phyloP scores from a whole-genome alignment of 1,140 invertebrate species.

The Bombus consobrinus region DNA sequence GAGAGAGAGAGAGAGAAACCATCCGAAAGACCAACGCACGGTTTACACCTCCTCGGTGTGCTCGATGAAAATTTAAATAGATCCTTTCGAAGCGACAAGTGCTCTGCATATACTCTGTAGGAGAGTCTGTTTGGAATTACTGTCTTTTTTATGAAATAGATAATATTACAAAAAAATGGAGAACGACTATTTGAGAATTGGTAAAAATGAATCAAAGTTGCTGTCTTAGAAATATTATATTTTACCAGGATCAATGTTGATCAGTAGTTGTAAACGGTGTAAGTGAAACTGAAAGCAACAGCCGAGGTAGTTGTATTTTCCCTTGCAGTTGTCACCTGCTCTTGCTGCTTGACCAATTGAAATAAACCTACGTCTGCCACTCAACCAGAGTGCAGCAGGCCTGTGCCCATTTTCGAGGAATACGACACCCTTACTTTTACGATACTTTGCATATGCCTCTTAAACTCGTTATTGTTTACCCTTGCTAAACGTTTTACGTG shows the following conservation, averaged over 20 bases:
- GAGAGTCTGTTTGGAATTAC: conserved; percentile 36
- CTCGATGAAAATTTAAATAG: conserved; percentile 62
- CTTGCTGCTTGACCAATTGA: conserved; percentile 65
- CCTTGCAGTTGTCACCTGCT: conserved; percentile 66
- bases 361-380: conserved; percentile 56
- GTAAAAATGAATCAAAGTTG: neutral
- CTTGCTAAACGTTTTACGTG: neutral
- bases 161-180: neutral
- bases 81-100: conserved; percentile 39
- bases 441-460: conserved; percentile 57
- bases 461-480: conserved; percentile 30
- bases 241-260: neutral
- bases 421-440: conserved; percentile 69
- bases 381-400: conserved; percentile 48
- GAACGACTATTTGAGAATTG: neutral
- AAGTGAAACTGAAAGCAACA: conserved; percentile 39
- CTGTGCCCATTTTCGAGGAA: conserved; percentile 61
- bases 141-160: neutral
- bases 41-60: conserved; percentile 63
- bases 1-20: neutral
- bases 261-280: neutral
- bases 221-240: neutral
- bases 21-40: conserved; percentile 61
- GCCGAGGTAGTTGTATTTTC: conserved; percentile 24
- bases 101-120: conserved; percentile 34